Conservation (phyloP, 2,888 invertebrate species). For the Apamea epomidion region DNA sequence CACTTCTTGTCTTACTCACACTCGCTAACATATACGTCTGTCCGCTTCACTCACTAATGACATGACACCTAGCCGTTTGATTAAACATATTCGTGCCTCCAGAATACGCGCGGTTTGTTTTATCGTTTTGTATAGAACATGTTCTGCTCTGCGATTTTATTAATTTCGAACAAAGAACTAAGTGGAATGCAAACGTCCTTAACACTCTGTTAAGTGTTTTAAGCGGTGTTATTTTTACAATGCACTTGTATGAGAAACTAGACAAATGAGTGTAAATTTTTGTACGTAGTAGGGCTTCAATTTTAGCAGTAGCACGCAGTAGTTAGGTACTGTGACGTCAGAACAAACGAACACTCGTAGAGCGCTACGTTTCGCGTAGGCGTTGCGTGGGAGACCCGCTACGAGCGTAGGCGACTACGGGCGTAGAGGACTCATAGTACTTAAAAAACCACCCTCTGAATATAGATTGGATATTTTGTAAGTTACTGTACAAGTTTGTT, state of each 20-base stretch:
- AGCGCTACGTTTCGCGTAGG: conserved; percentile 67
- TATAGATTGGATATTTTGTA: conserved; percentile 58
- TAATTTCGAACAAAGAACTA: conserved; percentile 66
- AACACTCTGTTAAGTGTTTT: conserved; percentile 42
- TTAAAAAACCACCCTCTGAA: conserved; percentile 61
- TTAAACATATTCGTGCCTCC: conserved; percentile 74
- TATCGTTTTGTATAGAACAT: conserved; percentile 73
- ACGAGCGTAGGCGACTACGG: conserved; percentile 68
- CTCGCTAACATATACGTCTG: conserved; percentile 70
- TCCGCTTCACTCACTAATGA: conserved; percentile 81
- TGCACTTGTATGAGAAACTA: conserved; percentile 43
- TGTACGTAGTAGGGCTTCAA: conserved; percentile 51
- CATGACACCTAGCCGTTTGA: conserved; percentile 76
- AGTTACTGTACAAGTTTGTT: conserved; percentile 30
- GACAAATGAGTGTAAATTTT: conserved; percentile 48
- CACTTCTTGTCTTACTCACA: conserved; percentile 76
- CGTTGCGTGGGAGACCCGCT: conserved; percentile 63
- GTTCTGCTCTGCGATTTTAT: conserved; percentile 67
- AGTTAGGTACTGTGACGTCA: conserved; percentile 59
- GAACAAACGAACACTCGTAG: conserved; percentile 46
- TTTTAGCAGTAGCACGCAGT: conserved; percentile 9
- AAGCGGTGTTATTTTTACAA: conserved; percentile 38
- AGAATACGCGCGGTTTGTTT: conserved; percentile 70
- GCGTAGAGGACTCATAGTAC: conserved; percentile 66
- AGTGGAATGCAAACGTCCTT: conserved; percentile 48